A percentile compares a stretch with the other conserved stretches of the same genome.
Conservation (phyloP, 2,888 invertebrate species). For the Drosophila tripunctata region DNA sequence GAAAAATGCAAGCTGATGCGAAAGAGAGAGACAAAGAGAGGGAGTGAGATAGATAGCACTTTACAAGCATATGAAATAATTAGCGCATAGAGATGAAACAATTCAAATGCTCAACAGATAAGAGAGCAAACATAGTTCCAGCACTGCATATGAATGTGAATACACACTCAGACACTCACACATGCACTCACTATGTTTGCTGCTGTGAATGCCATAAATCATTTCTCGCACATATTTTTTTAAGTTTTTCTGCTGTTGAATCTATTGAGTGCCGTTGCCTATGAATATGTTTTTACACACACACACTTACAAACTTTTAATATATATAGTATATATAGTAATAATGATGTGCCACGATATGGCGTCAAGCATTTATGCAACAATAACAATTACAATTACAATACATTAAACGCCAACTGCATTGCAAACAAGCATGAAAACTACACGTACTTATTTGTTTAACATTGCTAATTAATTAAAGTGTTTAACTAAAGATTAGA, state of each 20-base stretch:
- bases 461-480: conserved; percentile 40
- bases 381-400: conserved; percentile 74
- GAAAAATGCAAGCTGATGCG: conserved; percentile 25
- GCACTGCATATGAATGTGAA: conserved; percentile 10
- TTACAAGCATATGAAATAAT: conserved; percentile 73
- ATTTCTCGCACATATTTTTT: conserved; percentile 78
- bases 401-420: conserved; percentile 61
- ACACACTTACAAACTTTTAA: not conserved
- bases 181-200: conserved; percentile 16
- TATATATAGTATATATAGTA: conserved; percentile 27
- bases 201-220: conserved; percentile 73
- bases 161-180: conserved; percentile 27
- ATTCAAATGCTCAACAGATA: conserved; percentile 60
- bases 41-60: conserved; percentile 40
- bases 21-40: conserved; percentile 6
- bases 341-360: conserved; percentile 76
- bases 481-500: conserved; percentile 13
- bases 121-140: conserved; percentile 21
- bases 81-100: conserved; percentile 70
- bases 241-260: conserved; percentile 58
- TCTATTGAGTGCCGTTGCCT: conserved; percentile 59
- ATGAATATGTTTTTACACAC: conserved; percentile 45
- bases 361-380: conserved; percentile 73
- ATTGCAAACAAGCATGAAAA: conserved; percentile 38
- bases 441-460: conserved; percentile 49